Conservation (phyloP, 2,888 invertebrate species). For the Blomia tropicalis region DNA sequence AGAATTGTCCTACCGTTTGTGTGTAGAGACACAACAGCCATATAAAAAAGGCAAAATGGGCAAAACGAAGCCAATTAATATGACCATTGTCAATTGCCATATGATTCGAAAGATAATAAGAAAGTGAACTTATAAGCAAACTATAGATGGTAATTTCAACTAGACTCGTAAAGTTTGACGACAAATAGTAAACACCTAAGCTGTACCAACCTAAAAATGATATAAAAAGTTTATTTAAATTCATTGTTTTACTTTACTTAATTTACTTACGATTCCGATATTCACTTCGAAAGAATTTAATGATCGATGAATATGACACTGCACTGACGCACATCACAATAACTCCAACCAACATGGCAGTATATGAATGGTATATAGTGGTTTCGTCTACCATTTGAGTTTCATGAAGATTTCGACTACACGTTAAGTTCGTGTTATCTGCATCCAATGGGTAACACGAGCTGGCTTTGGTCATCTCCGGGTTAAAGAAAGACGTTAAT, state of each 20-base stretch:
- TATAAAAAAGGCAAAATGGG: not conserved
- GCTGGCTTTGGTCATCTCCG: not conserved
- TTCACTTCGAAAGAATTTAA: constrained; percentile 10
- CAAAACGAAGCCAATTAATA: not conserved
- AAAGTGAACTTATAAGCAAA: not conserved
- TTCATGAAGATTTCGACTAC: not conserved
- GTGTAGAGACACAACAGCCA: constrained; percentile 2
- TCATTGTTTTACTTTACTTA: not conserved
- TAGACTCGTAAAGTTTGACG: not conserved
- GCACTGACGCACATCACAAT: not conserved
- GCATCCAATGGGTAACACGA: not conserved
- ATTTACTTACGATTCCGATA: constrained; percentile 8
- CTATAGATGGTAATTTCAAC: not conserved
- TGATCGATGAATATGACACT: not conserved
- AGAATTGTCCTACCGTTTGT: constrained; percentile 1
- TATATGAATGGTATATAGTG: not conserved
- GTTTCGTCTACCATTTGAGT: not conserved
- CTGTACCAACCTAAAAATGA: not conserved
- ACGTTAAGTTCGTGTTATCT: not conserved
- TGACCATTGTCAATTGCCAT: not conserved
- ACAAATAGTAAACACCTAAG: not conserved
- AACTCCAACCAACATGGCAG: not conserved
- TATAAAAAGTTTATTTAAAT: not conserved
- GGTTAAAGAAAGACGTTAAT: not conserved
- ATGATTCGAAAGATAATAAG: not conserved